Percentiles rank a stretch among this genome's conserved stretches.
phyloP scores from a whole-genome alignment of 2,797 vertebrate genomes.

The Urosaurus nigricauda region DNA sequence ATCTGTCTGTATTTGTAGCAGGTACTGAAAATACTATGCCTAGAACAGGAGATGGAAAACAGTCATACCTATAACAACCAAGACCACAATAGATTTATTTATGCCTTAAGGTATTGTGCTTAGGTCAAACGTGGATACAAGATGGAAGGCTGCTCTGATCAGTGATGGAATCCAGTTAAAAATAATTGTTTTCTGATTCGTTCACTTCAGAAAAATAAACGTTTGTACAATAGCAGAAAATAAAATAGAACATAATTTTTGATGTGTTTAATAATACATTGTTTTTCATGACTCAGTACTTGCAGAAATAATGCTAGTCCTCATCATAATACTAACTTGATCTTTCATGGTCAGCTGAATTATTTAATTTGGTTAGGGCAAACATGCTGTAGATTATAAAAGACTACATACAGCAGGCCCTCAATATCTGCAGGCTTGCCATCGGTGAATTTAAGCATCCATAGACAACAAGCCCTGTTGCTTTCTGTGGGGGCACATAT shows the following conservation, averaged over 20 bases:
- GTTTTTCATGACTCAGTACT: background rate
- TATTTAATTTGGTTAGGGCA: background rate
- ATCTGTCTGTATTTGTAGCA: constrained; percentile 22
- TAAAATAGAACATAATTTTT: background rate
- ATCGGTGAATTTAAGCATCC: too few species aligned
- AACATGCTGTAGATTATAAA: background rate
- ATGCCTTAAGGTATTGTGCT: background rate
- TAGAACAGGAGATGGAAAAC: background rate
- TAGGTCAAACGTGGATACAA: background rate
- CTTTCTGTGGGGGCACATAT: too few species aligned
- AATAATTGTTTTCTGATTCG: background rate
- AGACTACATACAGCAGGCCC: background rate
- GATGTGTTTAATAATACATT: background rate
- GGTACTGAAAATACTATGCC: constrained; percentile 20
- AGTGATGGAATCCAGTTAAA: background rate
- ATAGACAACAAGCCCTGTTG: too few species aligned
- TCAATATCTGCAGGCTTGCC: too few species aligned
- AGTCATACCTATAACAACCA: background rate
- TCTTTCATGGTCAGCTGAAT: background rate
- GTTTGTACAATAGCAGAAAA: background rate
- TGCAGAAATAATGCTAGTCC: background rate
- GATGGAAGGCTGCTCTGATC: background rate
- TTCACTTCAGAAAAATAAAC: too few species aligned
- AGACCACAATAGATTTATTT: background rate
- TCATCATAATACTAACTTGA: background rate